Conservation (phyloP, 2,888 invertebrate species). For the Nesidiocoris tenuis region DNA sequence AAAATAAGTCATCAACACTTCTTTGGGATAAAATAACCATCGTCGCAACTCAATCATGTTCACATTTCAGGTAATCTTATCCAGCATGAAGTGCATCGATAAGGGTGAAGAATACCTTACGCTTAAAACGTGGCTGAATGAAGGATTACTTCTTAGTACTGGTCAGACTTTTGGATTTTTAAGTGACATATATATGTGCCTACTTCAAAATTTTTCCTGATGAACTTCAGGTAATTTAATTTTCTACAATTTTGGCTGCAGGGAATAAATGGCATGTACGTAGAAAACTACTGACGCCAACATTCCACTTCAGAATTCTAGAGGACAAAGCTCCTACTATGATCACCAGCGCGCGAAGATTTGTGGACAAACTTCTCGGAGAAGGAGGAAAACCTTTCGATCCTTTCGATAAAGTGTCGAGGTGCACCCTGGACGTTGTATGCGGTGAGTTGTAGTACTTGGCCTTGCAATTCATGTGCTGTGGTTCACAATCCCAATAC, state of each 20-base stretch:
- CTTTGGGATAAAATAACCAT: no score
- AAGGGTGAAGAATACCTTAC: not conserved
- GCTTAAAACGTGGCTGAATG: constrained; percentile 7
- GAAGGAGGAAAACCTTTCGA: constrained; percentile 34
- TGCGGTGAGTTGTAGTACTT: constrained; percentile 47
- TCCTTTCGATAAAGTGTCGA: constrained; percentile 32
- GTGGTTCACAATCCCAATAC: no score
- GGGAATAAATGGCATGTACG: constrained; percentile 46
- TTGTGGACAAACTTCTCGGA: constrained; percentile 22
- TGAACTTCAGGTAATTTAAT: no score
- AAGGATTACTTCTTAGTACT: constrained; percentile 12
- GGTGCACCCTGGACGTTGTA: constrained; percentile 48
- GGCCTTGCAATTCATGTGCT: no score
- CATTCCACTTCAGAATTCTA: constrained; percentile 46
- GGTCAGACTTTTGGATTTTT: not conserved
- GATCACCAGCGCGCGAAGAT: not conserved
- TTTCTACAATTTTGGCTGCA: not conserved
- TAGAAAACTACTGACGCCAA: constrained; percentile 43
- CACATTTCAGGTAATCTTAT: constrained; percentile 1
- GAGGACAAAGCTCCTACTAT: constrained; percentile 23
- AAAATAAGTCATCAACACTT: no score
- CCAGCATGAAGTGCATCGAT: not conserved
- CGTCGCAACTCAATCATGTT: no score
- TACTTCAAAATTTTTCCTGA: no score
- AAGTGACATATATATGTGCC: not conserved